Percentiles rank a stretch among this genome's conserved stretches.
Evolutionary conservation across 2,113 vertebrate species (phyloP).

Genomic region (Hylia prasina): DNA sequence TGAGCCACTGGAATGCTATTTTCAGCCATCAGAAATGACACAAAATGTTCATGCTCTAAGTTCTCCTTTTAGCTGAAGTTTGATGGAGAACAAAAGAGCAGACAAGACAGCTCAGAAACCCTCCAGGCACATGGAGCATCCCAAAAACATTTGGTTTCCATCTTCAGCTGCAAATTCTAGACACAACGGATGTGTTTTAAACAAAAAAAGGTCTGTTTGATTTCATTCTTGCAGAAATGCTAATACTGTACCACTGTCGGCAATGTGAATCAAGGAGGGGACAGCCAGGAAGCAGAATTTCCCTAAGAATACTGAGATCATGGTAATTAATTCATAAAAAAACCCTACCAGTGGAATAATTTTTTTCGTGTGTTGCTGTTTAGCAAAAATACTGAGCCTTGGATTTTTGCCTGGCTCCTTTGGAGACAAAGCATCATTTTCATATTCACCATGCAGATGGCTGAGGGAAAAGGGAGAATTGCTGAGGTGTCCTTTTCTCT

Average conservation of each 20-base stretch:
- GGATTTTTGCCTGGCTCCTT: background rate
- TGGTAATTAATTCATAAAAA: constrained; percentile 49
- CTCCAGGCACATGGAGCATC: constrained; percentile 36
- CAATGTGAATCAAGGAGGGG: constrained; percentile 25
- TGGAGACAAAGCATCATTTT: constrained; percentile 21
- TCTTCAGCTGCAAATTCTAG: constrained; percentile 58
- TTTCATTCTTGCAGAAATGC: constrained; percentile 63
- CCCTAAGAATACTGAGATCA: constrained; percentile 51
- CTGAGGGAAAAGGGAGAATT: background rate
- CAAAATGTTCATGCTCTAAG: background rate
- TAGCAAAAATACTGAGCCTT: constrained; percentile 1
- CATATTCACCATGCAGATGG: background rate
- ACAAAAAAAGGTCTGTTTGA: constrained; percentile 58
- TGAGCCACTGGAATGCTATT: background rate
- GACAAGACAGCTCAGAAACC: constrained; percentile 56
- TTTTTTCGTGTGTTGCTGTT: background rate
- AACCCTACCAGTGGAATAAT: background rate
- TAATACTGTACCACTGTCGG: constrained; percentile 47
- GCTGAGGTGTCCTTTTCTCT: constrained; percentile 24
- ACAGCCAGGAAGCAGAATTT: constrained; percentile 49
- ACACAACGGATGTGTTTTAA: constrained; percentile 55
- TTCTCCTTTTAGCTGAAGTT: constrained; percentile 24
- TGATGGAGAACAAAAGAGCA: constrained; percentile 35
- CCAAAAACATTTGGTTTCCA: constrained; percentile 67
- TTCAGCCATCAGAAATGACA: constrained; percentile 28